These are phyloP conservation scores for Metallyticus violacea DNA, from an alignment of 2,888 invertebrate genomes.

Conservation along the genomic window DNA sequence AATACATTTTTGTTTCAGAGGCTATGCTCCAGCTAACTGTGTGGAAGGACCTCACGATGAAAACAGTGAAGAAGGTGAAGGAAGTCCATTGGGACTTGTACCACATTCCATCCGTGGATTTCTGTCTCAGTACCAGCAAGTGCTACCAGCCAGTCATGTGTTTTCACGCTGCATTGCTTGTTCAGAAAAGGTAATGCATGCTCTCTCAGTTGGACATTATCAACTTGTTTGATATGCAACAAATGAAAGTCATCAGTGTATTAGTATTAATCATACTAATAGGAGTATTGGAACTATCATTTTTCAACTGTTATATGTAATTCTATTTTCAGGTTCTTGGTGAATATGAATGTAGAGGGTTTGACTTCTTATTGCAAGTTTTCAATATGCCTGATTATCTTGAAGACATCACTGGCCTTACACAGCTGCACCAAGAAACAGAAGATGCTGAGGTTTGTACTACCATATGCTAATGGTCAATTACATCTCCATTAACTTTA, in stretches of 20 bases:
- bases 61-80: constrained; percentile 48
- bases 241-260: too few species aligned
- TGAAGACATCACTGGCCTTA: constrained; percentile 82
- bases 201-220: background rate
- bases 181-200: constrained; percentile 52
- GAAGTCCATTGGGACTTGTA: constrained; percentile 74
- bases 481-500: too few species aligned
- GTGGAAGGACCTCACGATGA: constrained; percentile 39
- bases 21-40: constrained; percentile 60
- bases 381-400: constrained; percentile 78
- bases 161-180: constrained; percentile 94
- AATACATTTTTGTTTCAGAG: constrained; percentile 50
- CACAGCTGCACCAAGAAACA: constrained; percentile 58
- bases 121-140: constrained; percentile 75
- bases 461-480: too few species aligned
- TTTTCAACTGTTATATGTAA: background rate
- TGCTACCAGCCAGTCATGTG: constrained; percentile 79
- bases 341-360: constrained; percentile 55
- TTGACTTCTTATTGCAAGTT: constrained; percentile 72
- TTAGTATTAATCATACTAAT: too few species aligned
- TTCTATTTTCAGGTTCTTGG: constrained; percentile 43
- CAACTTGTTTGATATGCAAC: too few species aligned
- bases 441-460: constrained; percentile 55
- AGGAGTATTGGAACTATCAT: too few species aligned
- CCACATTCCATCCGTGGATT: constrained; percentile 95